phyloP scores from a whole-genome alignment of 2,113 vertebrate genomes.

The Tyto alba region DNA sequence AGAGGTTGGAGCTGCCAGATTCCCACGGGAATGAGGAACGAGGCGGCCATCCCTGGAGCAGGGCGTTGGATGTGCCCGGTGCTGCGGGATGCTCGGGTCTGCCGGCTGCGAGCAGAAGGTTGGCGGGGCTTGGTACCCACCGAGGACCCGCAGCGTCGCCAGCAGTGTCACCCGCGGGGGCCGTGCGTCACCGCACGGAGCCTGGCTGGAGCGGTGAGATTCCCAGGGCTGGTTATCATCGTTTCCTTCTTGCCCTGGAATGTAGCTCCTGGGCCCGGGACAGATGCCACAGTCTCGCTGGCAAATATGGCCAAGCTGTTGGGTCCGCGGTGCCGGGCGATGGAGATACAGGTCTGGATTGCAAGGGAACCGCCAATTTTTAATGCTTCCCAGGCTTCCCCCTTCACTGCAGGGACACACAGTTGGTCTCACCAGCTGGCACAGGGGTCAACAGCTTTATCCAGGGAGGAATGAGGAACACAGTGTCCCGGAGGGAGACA shows the following conservation, averaged over 20 bases:
- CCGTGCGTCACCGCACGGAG: fast-evolving
- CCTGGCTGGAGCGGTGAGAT: neutral
- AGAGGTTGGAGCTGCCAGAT: neutral
- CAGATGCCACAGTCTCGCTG: fast-evolving
- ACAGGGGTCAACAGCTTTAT: neutral
- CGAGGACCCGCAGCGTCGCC: fast-evolving
- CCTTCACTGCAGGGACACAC: neutral
- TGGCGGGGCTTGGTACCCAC: neutral
- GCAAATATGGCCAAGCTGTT: neutral
- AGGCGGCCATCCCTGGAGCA: neutral
- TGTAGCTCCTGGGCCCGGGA: neutral
- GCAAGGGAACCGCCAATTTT: neutral
- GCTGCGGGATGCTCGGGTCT: neutral
- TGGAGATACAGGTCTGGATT: neutral
- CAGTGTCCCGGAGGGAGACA: neutral
- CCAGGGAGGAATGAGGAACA: constrained; percentile 37
- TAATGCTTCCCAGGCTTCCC: neutral
- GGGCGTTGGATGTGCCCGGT: fast-evolving
- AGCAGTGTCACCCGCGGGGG: neutral
- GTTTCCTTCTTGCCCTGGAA: neutral
- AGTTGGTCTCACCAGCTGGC: neutral
- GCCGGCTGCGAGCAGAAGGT: neutral
- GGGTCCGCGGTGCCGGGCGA: neutral
- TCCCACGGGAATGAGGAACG: neutral
- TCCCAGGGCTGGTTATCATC: neutral